Conservation (phyloP, 2,113 vertebrate genomes). For the Isichthys henryi region DNA sequence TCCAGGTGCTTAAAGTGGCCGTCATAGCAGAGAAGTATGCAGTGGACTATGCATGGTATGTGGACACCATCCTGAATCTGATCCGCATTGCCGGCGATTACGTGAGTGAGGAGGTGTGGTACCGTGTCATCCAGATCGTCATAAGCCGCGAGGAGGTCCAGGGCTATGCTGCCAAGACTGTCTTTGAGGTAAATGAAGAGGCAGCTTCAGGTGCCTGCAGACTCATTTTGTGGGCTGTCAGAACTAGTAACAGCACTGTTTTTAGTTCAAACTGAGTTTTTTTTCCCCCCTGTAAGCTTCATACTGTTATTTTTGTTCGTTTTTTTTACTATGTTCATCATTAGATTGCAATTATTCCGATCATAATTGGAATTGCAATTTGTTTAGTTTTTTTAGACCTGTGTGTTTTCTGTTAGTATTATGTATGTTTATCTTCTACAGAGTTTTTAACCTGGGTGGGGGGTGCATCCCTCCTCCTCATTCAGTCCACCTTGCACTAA, state of each 20-base stretch:
- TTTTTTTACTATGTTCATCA: not conserved
- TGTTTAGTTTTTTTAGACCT: not conserved
- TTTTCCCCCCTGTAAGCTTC: not conserved
- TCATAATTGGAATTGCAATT: not conserved
- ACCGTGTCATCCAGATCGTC: conserved; percentile 87
- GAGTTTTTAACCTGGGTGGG: not conserved
- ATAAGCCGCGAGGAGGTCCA: conserved; percentile 87
- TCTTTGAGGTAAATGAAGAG: conserved; percentile 75
- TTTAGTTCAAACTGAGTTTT: not conserved
- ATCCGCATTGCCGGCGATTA: conserved; percentile 88
- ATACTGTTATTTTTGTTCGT: not conserved
- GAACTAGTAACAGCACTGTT: not conserved
- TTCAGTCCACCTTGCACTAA: not conserved
- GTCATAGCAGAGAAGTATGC: conserved; percentile 72
- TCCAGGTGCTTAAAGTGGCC: conserved; percentile 81
- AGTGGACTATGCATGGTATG: conserved; percentile 70
- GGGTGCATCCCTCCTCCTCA: not conserved
- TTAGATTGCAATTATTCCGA: not conserved
- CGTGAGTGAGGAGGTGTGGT: conserved; percentile 90
- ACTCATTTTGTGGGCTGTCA: not conserved
- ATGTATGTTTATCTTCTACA: not conserved
- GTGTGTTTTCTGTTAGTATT: not conserved
- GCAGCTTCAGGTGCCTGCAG: not conserved
- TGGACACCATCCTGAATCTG: conserved; percentile 88
- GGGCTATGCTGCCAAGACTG: conserved; percentile 85